Base-by-base conservation (phyloP, 2,797 vertebrate species). In the Helostoma temminkii region DNA sequence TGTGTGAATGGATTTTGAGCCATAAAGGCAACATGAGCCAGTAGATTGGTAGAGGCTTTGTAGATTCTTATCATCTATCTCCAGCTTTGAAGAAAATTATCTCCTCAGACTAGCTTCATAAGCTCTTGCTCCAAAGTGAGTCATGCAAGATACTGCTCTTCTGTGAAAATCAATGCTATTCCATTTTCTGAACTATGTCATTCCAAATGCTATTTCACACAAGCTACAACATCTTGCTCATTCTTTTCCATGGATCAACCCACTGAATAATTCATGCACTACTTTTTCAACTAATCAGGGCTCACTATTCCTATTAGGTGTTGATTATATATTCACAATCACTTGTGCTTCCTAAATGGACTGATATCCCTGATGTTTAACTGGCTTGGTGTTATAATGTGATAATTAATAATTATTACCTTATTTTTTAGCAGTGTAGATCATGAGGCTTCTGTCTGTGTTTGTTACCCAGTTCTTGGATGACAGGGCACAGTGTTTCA, bases 151-250 rank as follows among this genome's bases (percentile, higher is more conserved):
- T 56, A 48, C 18, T 46, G 50, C 30, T 58, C 39, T 28, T 56
- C 28, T 60, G 48, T 64, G 52, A 76, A 86, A 81, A 81, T 76
- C 74, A 77, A 78, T 84, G 54, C 50, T 18, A 16, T 28, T 76
- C 45, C n/a, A 66, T 76, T 83, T 78, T 64, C 61, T 74, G 41
- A 48, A 61, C 59, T 60, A 64, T 64, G 25, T 66, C 63, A 75
- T 67, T 80, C 43, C 49, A 46, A 50, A 43, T 69, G 52, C 61
- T 60, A 55, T 80, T 84, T 78, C 59, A 70, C 81, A 66, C 45
- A 64, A 52, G 43, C 49, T 50, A 48, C 50, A 73, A 43, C 47
- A 9, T 58, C 4, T 32, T 49, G 14, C 42, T 6, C 19, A 45
- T 42, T 71, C 25, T 43, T 50, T 30, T 36, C 47, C 48, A 37